Percentiles rank a stretch among this genome's conserved stretches.
Conservation (phyloP, 2,113 vertebrate species). For the Notothenia rossii region DNA sequence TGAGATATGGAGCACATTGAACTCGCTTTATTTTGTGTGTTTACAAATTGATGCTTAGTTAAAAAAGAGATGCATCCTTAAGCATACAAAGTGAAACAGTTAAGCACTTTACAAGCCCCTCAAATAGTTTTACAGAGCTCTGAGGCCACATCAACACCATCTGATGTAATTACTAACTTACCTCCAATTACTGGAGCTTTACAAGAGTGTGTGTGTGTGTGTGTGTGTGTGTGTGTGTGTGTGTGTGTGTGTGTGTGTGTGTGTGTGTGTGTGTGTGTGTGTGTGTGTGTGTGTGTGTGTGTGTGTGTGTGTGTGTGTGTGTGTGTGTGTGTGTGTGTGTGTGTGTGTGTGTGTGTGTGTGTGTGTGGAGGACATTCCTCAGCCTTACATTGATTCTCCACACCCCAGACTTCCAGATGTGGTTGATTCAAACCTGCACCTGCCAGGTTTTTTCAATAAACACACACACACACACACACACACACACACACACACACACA, state of each 20-base stretch:
- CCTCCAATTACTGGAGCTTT: slow-evolving; percentile 49
- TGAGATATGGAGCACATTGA: neutral
- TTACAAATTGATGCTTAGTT: neutral
- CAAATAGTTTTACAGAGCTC: neutral
- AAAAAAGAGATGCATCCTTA: neutral
- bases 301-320: slow-evolving; percentile 8
- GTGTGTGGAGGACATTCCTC: slow-evolving; percentile 21
- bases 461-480: slow-evolving; percentile 27
- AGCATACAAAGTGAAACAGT: neutral
- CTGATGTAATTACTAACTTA: slow-evolving; percentile 40
- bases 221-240: slow-evolving; percentile 24
- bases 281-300: slow-evolving; percentile 22
- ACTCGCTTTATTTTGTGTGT: neutral
- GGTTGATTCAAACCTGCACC: slow-evolving; percentile 68
- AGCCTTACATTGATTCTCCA: slow-evolving; percentile 74
- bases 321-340: no score
- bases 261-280: slow-evolving; percentile 20
- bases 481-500: slow-evolving; percentile 28
- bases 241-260: slow-evolving; percentile 16
- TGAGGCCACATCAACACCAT: neutral
- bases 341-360: no score
- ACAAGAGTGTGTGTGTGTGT: slow-evolving; percentile 39
- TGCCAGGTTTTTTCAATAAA: slow-evolving; percentile 60
- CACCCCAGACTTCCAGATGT: slow-evolving; percentile 77
- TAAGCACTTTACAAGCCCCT: neutral